These are phyloP conservation scores for Eupithecia subfuscata DNA, from an alignment of 2,888 invertebrate species.

Conservation along the genomic window DNA sequence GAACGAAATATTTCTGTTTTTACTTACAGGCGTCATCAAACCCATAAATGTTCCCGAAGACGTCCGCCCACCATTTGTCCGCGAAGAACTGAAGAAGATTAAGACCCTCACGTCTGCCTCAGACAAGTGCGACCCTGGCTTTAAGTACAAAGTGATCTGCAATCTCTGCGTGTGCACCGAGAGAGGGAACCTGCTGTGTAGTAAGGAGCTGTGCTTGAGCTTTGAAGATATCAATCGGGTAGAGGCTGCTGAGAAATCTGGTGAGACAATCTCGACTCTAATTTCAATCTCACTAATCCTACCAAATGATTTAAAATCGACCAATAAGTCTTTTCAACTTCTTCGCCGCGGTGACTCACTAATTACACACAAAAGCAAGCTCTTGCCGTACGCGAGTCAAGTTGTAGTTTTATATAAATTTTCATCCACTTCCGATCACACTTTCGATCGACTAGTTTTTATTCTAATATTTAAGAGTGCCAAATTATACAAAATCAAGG, in stretches of 20 bases:
- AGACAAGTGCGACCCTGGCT: constrained; percentile 57
- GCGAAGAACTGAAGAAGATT: constrained; percentile 41
- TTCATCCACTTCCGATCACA: no score
- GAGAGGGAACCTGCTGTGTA: constrained; percentile 59
- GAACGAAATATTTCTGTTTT: not conserved
- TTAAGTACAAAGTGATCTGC: constrained; percentile 62
- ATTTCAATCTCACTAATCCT: no score
- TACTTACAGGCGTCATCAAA: not conserved
- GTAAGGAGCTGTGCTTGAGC: constrained; percentile 60
- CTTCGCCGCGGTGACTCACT: no score
- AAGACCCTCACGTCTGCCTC: constrained; percentile 51
- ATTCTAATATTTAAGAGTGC: no score
- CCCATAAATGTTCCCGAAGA: constrained; percentile 44
- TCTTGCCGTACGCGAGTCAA: no score
- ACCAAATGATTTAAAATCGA: no score
- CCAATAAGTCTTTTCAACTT: no score
- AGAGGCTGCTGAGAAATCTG: constrained; percentile 54
- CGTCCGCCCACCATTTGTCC: constrained; percentile 40
- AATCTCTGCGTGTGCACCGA: constrained; percentile 65
- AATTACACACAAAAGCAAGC: no score
- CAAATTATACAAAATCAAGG: no score
- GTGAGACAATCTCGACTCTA: constrained; percentile 46
- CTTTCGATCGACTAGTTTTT: no score
- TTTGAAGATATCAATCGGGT: constrained; percentile 54
- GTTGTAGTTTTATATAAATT: no score